Conservation (phyloP, 2,797 vertebrate species). For the Eremophila alpestris region DNA sequence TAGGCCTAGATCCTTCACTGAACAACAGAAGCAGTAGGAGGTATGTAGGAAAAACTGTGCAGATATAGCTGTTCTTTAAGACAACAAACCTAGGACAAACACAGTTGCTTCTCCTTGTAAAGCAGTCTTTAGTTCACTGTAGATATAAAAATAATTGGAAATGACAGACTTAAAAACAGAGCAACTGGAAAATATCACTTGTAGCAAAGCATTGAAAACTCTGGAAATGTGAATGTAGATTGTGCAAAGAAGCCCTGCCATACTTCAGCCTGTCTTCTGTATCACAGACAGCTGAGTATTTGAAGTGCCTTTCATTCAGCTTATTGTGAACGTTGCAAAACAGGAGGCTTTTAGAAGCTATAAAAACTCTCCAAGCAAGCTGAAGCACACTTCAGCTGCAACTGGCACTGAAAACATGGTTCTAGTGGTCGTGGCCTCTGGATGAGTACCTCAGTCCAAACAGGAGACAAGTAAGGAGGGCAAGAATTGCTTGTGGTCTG, state of each 20-base stretch:
- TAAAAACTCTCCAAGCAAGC: neutral
- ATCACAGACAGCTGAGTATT: neutral
- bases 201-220: neutral
- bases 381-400: neutral
- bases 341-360: neutral
- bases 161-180: neutral
- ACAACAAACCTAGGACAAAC: neutral
- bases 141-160: neutral
- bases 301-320: slow-evolving; percentile 37
- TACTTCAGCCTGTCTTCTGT: neutral
- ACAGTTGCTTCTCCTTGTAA: neutral
- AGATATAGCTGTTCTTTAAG: neutral
- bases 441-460: neutral
- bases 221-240: neutral
- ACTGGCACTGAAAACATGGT: neutral
- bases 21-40: neutral
- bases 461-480: neutral
- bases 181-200: neutral
- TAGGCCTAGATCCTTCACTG: neutral
- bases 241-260: neutral
- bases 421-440: neutral
- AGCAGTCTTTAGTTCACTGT: neutral
- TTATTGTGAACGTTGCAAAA: neutral
- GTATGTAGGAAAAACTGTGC: neutral
- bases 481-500: neutral